Percentiles rank a stretch among this genome's conserved stretches.
These are phyloP conservation scores for Argopecten irradians DNA, from an alignment of 1,140 invertebrate species.

Conservation along the genomic window DNA sequence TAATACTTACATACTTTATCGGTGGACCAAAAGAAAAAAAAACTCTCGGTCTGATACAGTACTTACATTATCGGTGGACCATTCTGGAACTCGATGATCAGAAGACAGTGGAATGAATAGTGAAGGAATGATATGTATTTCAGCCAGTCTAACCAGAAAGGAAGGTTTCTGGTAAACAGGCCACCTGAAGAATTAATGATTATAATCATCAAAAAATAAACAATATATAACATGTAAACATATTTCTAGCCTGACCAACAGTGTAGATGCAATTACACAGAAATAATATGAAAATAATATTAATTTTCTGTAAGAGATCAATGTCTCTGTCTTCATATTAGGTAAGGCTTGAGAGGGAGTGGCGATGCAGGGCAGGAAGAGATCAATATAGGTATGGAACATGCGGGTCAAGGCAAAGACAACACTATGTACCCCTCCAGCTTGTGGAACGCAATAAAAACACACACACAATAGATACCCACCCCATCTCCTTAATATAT, in stretches of 20 bases:
- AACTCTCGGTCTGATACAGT: neutral
- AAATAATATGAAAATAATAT: no score
- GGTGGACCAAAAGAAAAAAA: neutral
- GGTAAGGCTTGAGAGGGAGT: no score
- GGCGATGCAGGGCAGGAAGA: no score
- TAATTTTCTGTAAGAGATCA: no score
- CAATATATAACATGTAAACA: neutral
- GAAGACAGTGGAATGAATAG: slow-evolving; percentile 91
- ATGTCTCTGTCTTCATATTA: no score
- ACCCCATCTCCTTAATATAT: neutral
- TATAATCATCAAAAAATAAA: neutral
- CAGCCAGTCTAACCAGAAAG: slow-evolving; percentile 88
- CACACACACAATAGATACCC: neutral
- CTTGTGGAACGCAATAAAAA: no score
- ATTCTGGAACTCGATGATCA: slow-evolving; percentile 88
- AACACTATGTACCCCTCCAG: no score
- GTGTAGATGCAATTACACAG: neutral
- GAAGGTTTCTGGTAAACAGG: slow-evolving; percentile 88
- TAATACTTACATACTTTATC: neutral
- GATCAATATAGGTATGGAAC: no score
- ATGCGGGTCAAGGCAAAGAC: no score
- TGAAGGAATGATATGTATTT: slow-evolving; percentile 88
- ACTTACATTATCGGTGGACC: slow-evolving; percentile 85
- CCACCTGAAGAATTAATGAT: slow-evolving; percentile 75
- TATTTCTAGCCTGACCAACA: no score